Evolutionary conservation across 35 echinoderm and acorn worm genomes (phyloP).

Genomic region (Ophioderma brevispina): DNA sequence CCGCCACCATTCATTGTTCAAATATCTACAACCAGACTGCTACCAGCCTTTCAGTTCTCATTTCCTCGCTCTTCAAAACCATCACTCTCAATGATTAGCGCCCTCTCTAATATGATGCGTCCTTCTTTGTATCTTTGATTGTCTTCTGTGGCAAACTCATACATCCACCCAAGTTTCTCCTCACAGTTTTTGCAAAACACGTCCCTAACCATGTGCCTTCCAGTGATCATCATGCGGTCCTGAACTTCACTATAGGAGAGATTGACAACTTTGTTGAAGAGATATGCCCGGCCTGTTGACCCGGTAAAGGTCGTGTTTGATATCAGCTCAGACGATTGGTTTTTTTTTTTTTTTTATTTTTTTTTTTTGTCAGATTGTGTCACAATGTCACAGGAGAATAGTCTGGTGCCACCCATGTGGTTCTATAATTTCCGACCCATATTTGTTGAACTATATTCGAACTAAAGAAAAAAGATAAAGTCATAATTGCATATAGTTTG

Average conservation of each 20-base stretch:
- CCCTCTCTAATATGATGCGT: slow-evolving; percentile 86
- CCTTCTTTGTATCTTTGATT: slow-evolving; percentile 99
- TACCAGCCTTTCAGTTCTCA: background rate
- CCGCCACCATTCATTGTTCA: too few species aligned
- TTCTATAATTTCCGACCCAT: slow-evolving; percentile 96
- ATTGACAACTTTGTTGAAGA: slow-evolving; percentile 96
- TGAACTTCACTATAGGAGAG: slow-evolving; percentile 94
- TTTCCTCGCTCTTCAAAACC: slow-evolving; percentile 82
- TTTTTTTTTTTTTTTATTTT: too few species aligned
- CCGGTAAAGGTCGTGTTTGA: slow-evolving; percentile 96
- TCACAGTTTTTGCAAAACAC: slow-evolving; percentile 99
- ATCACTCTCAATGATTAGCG: slow-evolving; percentile 93
- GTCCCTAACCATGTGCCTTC: slow-evolving; percentile 97
- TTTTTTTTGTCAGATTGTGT: slow-evolving; percentile 85
- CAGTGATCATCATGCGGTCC: slow-evolving; percentile 98
- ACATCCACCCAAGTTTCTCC: slow-evolving; percentile 97
- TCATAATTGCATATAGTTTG: too few species aligned
- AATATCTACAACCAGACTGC: too few species aligned
- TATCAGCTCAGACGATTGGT: slow-evolving; percentile 89
- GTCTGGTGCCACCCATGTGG: slow-evolving; percentile 93
- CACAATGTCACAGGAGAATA: slow-evolving; percentile 98
- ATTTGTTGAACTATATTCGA: background rate
- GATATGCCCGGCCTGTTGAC: slow-evolving; percentile 92
- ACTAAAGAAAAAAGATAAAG: too few species aligned
- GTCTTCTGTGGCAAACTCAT: slow-evolving; percentile 98